Conservation (phyloP, 2,797 vertebrate species). For the Cheirogaleus major region DNA sequence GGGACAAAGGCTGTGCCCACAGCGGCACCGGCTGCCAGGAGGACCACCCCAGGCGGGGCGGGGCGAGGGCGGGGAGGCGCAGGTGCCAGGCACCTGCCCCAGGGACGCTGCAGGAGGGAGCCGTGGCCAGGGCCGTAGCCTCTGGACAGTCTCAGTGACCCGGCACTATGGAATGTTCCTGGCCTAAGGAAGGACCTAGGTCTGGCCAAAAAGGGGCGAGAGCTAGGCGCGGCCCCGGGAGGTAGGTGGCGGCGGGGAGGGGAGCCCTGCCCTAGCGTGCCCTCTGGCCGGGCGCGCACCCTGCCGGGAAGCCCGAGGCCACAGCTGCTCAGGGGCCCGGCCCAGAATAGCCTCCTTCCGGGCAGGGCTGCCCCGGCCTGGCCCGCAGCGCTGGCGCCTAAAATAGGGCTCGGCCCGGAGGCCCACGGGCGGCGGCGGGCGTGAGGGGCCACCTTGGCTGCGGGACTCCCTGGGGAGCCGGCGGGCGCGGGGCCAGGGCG, state of each 20-base stretch:
- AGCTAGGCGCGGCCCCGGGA: background rate
- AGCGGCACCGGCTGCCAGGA: background rate
- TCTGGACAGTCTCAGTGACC: background rate
- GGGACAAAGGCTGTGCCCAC: background rate
- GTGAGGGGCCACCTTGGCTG: background rate
- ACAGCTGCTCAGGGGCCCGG: conserved; percentile 53
- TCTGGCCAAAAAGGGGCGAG: conserved; percentile 1
- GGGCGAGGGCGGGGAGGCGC: background rate
- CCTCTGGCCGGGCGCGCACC: conserved; percentile 70
- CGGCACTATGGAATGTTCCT: background rate
- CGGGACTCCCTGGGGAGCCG: background rate
- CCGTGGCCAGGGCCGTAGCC: background rate
- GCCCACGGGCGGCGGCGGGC: background rate
- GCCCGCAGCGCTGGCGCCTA: conserved; percentile 62
- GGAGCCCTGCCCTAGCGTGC: conserved; percentile 71
- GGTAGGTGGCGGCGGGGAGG: conserved; percentile 18
- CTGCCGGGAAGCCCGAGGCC: conserved; percentile 77
- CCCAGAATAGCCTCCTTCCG: conserved; percentile 79
- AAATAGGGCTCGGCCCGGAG: conserved; percentile 68
- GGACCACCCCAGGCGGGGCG: background rate
- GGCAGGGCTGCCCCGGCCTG: conserved; percentile 67
- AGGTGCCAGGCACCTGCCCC: background rate
- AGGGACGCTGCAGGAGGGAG: background rate
- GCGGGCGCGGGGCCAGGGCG: background rate
- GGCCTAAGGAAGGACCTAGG: background rate